phyloP scores from a whole-genome alignment of 2,113 vertebrate genomes.

The Cynocephalus volans region DNA sequence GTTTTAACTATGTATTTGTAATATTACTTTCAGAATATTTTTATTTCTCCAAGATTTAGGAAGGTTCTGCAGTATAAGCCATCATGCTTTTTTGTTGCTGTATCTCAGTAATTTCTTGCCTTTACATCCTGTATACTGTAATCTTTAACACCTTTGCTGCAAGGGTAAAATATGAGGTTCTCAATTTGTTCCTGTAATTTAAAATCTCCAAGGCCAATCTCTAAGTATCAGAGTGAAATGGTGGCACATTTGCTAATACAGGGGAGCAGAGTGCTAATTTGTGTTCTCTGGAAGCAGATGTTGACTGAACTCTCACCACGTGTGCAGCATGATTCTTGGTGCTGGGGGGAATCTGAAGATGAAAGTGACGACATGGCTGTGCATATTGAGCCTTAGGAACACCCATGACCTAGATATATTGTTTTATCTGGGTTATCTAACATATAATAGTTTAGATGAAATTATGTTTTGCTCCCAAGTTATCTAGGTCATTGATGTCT shows the following conservation, averaged over 20 bases:
- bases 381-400: background rate
- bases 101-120: conserved; percentile 11
- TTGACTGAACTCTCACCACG: background rate
- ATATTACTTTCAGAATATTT: conserved; percentile 45
- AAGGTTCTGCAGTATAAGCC: background rate
- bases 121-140: background rate
- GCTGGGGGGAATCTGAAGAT: background rate
- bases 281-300: background rate
- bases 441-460: background rate
- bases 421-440: conserved; percentile 37
- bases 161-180: background rate
- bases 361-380: background rate
- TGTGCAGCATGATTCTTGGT: background rate
- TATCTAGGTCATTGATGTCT: conserved; percentile 51
- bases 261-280: background rate
- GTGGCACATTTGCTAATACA: background rate
- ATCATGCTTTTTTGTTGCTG: background rate
- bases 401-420: conserved; percentile 6
- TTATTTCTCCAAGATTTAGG: conserved; percentile 56
- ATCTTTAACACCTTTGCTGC: background rate
- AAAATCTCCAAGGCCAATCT: background rate
- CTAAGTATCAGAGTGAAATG: background rate
- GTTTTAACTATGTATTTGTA: background rate
- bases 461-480: conserved; percentile 51
- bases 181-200: background rate